phyloP scores from a whole-genome alignment of 2,888 invertebrate genomes.

The Frankliniella intonsa region DNA sequence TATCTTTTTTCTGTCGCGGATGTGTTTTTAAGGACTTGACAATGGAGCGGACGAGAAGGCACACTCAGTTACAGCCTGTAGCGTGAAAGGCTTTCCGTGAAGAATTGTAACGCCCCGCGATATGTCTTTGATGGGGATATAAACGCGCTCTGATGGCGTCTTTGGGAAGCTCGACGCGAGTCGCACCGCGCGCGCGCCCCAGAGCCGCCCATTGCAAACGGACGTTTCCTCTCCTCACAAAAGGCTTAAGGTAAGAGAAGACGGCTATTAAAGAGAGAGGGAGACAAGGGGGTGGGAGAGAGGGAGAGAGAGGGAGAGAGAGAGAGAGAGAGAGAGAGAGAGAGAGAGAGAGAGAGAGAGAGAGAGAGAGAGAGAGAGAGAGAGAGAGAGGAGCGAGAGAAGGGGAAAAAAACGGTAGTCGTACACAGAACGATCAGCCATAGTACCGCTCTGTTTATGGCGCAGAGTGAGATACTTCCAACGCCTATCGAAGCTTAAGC shows the following conservation, averaged over 20 bases:
- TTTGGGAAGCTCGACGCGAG: not conserved
- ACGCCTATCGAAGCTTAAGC: conserved; percentile 19
- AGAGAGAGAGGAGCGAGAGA: not conserved
- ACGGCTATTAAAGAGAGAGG: not conserved
- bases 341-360: conserved; percentile 1
- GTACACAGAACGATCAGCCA: no score
- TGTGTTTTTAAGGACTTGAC: no score
- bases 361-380: conserved; percentile 1
- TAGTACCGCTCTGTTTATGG: conserved; percentile 1
- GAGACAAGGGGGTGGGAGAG: not conserved
- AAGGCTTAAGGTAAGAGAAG: conserved; percentile 6
- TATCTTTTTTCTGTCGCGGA: no score
- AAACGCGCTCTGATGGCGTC: not conserved
- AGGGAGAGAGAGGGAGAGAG: not conserved
- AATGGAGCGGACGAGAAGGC: no score
- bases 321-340: not conserved
- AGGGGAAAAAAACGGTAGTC: no score
- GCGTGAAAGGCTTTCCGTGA: not conserved
- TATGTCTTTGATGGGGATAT: not conserved
- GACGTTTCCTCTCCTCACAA: not conserved
- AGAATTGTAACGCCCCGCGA: not conserved
- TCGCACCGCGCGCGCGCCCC: not conserved
- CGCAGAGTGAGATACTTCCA: not conserved
- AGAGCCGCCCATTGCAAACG: not conserved
- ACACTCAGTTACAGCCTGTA: no score